These are phyloP conservation scores for Apodemia duryi DNA, from an alignment of 2,888 invertebrate species.

Conservation along the genomic window DNA sequence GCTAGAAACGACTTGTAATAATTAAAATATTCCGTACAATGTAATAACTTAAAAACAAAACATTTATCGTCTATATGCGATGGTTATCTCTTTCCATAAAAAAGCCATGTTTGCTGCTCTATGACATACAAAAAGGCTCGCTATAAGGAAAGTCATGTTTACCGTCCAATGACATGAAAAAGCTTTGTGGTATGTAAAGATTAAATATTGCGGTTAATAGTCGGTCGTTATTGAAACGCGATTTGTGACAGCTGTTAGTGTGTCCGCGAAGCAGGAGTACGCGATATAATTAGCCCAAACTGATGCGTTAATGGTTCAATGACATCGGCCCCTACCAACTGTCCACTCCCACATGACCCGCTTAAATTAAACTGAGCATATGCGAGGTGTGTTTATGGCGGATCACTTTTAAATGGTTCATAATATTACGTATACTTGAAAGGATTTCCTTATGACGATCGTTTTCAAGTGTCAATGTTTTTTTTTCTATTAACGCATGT, in stretches of 20 bases:
- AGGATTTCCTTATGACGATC: constrained; percentile 7
- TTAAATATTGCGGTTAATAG: neutral
- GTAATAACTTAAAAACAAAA: too few relatives aligned
- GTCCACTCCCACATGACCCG: neutral
- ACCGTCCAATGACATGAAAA: neutral
- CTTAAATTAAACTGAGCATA: neutral
- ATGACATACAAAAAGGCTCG: too few relatives aligned
- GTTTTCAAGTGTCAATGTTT: neutral
- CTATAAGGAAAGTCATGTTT: neutral
- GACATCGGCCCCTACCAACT: constrained; percentile 44
- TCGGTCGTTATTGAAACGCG: constrained; percentile 21
- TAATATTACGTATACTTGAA: constrained; percentile 7
- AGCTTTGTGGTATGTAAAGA: neutral
- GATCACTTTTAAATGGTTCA: neutral
- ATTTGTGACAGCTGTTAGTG: constrained; percentile 25
- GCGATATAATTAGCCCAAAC: constrained; percentile 62
- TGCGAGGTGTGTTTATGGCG: neutral
- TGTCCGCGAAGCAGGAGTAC: constrained; percentile 43
- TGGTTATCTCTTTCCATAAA: too few relatives aligned
- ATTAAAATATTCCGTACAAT: too few relatives aligned
- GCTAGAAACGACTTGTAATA: too few relatives aligned
- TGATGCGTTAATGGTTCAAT: constrained; percentile 72
- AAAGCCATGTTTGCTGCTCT: too few relatives aligned
- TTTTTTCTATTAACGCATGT: too few relatives aligned
- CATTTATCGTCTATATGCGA: too few relatives aligned